phyloP scores from a whole-genome alignment of 2,797 vertebrate species.

The Channa striata region DNA sequence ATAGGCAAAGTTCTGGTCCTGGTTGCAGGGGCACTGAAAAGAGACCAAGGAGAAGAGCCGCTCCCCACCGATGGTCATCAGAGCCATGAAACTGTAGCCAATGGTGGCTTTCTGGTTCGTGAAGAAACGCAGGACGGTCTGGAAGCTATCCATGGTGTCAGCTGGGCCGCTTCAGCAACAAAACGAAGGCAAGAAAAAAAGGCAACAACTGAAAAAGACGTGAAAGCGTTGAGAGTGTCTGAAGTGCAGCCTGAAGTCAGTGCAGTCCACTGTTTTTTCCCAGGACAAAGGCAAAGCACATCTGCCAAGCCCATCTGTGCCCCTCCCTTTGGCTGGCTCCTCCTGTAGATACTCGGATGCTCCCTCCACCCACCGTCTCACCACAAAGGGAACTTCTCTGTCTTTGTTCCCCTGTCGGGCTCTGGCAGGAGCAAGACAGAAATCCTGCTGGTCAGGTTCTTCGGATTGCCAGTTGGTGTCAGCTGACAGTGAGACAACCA shows the following conservation, averaged over 20 bases:
- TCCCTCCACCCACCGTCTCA: conserved; percentile 6
- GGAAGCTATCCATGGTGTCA: conserved; percentile 88
- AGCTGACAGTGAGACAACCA: neutral
- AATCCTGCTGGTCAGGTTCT: conserved; percentile 56
- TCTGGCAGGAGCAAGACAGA: neutral
- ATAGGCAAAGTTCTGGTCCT: conserved; percentile 87
- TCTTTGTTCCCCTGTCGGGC: neutral
- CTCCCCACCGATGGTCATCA: conserved; percentile 92
- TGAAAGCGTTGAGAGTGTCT: neutral
- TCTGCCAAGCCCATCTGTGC: conserved; percentile 34
- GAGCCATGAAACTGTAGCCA: conserved; percentile 93
- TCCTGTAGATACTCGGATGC: conserved; percentile 25
- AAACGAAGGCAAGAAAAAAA: neutral
- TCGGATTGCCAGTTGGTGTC: neutral
- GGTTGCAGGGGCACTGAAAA: conserved; percentile 94
- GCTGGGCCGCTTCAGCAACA: neutral
- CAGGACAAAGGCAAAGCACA: conserved; percentile 38
- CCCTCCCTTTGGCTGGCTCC: conserved; percentile 62
- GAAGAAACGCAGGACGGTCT: conserved; percentile 87
- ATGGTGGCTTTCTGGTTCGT: conserved; percentile 90
- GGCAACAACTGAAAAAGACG: neutral
- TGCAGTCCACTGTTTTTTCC: neutral
- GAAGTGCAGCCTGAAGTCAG: neutral
- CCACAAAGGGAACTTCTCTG: neutral
- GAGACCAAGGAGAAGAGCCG: conserved; percentile 91